Evolutionary conservation across 2,113 vertebrate species (phyloP).

Genomic region (Vulpes vulpes): DNA sequence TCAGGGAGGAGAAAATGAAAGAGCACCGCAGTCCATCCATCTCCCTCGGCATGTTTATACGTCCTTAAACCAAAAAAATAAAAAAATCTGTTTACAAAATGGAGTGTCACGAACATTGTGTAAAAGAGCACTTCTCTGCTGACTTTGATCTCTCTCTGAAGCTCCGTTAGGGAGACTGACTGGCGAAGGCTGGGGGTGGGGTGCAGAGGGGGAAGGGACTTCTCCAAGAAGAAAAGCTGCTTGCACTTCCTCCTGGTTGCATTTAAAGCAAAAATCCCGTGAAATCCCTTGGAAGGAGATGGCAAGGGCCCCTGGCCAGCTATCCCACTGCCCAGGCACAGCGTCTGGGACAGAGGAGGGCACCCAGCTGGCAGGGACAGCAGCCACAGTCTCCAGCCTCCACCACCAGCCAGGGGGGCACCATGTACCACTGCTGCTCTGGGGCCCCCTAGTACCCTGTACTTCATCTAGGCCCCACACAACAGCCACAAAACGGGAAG

Average conservation of each 20-base stretch:
- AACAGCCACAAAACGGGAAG: rapidly evolving
- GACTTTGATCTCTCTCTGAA: slow-evolving; percentile 88
- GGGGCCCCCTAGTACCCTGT: neutral
- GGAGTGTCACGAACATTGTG: slow-evolving; percentile 88
- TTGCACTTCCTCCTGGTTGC: slow-evolving; percentile 79
- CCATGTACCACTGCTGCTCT: rapidly evolving
- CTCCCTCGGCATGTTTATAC: slow-evolving; percentile 87
- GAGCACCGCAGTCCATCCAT: slow-evolving; percentile 84
- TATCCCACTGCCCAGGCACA: neutral
- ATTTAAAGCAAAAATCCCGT: slow-evolving; percentile 76
- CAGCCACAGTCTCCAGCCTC: neutral
- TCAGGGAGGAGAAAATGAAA: slow-evolving; percentile 60
- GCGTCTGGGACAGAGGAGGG: rapidly evolving
- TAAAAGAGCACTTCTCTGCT: slow-evolving; percentile 86
- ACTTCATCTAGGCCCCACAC: neutral
- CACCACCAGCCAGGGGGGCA: rapidly evolving
- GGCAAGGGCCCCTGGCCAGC: neutral
- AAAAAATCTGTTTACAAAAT: slow-evolving; percentile 85
- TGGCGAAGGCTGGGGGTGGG: slow-evolving; percentile 68
- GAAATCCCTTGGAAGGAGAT: slow-evolving; percentile 56
- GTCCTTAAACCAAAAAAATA: slow-evolving; percentile 85
- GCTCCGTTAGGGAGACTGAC: slow-evolving; percentile 79
- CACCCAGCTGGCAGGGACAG: neutral
- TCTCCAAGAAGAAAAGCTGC: slow-evolving; percentile 77
- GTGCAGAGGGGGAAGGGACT: slow-evolving; percentile 62